phyloP scores from a whole-genome alignment of 2,888 invertebrate species.

The Thecophora atra region DNA sequence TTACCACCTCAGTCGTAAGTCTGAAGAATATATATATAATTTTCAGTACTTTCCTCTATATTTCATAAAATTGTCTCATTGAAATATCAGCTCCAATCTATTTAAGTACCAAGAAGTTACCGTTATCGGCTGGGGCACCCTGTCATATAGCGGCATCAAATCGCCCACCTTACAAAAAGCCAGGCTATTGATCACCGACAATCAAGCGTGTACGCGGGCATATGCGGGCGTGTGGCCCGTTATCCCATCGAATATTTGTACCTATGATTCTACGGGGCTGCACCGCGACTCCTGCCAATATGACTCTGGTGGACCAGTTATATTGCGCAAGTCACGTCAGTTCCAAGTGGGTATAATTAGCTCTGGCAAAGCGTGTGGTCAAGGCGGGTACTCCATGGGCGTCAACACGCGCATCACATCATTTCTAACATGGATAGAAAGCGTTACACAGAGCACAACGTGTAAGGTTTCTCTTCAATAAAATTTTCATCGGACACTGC shows the following conservation, averaged over 20 bases:
- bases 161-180: slow-evolving; percentile 68
- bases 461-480: background rate
- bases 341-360: slow-evolving; percentile 69
- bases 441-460: background rate
- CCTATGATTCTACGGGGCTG: slow-evolving; percentile 52
- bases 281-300: slow-evolving; percentile 68
- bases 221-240: slow-evolving; percentile 43
- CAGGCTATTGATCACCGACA: slow-evolving; percentile 59
- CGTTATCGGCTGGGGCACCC: slow-evolving; percentile 69
- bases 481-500: too few relatives aligned
- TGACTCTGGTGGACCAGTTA: slow-evolving; percentile 70
- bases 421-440: background rate
- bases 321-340: slow-evolving; percentile 64
- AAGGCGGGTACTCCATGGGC: slow-evolving; percentile 61
- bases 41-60: too few relatives aligned
- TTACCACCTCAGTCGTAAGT: slow-evolving; percentile 63
- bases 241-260: slow-evolving; percentile 51
- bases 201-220: slow-evolving; percentile 46
- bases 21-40: background rate
- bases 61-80: background rate
- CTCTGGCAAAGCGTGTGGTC: slow-evolving; percentile 68
- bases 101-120: slow-evolving; percentile 51
- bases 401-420: slow-evolving; percentile 68
- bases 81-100: slow-evolving; percentile 41
- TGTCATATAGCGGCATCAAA: slow-evolving; percentile 66